phyloP scores from a whole-genome alignment of 2,113 vertebrate species.

The Aptenodytes forsteri region DNA sequence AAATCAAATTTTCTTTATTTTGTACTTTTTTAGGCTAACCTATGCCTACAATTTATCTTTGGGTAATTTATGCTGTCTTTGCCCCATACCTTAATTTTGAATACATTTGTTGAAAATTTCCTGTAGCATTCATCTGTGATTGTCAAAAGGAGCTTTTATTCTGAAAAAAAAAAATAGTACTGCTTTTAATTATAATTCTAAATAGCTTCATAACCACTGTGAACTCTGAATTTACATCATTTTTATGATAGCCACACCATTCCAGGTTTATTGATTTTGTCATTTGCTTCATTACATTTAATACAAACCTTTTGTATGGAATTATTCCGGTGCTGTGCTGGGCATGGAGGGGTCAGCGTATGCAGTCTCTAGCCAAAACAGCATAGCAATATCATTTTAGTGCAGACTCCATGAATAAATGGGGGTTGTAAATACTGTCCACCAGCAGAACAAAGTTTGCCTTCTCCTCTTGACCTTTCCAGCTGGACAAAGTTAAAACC shows the following conservation, averaged over 20 bases:
- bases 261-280: conserved; percentile 83
- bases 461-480: conserved; percentile 29
- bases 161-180: conserved; percentile 65
- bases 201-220: conserved; percentile 80
- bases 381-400: neutral
- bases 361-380: conserved; percentile 48
- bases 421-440: conserved; percentile 9
- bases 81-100: conserved; percentile 73
- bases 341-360: conserved; percentile 31
- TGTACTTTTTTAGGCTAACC: conserved; percentile 46
- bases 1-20: conserved; percentile 73
- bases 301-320: conserved; percentile 64
- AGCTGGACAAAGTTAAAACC: conserved; percentile 23
- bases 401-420: conserved; percentile 43
- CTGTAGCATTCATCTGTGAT: conserved; percentile 75
- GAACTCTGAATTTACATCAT: conserved; percentile 82
- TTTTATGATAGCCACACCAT: conserved; percentile 78
- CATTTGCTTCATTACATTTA: conserved; percentile 78
- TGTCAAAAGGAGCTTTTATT: conserved; percentile 80
- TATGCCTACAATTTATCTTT: conserved; percentile 63
- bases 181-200: conserved; percentile 84
- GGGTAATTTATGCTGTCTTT: conserved; percentile 73
- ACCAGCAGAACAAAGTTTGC: conserved; percentile 45
- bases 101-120: conserved; percentile 80
- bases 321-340: conserved; percentile 37